phyloP scores from a whole-genome alignment of 1,140 invertebrate species.

The Drosophila bipectinata region DNA sequence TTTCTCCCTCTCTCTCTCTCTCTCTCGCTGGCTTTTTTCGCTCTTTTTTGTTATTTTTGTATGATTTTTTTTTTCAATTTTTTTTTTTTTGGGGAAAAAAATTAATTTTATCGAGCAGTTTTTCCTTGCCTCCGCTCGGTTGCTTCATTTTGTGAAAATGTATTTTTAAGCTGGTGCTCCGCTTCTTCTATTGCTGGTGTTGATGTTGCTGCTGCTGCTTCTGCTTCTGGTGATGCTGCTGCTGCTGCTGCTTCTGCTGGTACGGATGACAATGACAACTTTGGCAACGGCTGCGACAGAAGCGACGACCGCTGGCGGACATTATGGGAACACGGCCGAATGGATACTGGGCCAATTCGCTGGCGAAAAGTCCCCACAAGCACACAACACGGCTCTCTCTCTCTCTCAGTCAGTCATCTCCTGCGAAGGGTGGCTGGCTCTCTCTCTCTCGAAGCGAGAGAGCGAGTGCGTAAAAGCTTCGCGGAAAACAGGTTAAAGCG shows the following conservation, averaged over 20 bases:
- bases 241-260: conserved; percentile 48
- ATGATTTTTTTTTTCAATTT: conserved; percentile 37
- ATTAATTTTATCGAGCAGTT: conserved; percentile 42
- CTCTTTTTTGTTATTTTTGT: conserved; percentile 60
- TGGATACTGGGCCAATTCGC: conserved; percentile 81
- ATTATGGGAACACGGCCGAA: conserved; percentile 84
- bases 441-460: background rate
- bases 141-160: conserved; percentile 79
- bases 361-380: conserved; percentile 60
- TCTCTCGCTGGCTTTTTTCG: conserved; percentile 9
- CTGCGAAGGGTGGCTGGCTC: conserved; percentile 64
- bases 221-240: conserved; percentile 31
- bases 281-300: conserved; percentile 75
- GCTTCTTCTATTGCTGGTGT: conserved; percentile 44
- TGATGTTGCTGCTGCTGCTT: conserved; percentile 23
- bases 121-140: conserved; percentile 72
- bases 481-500: conserved; percentile 79
- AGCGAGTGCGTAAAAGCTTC: conserved; percentile 75
- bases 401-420: conserved; percentile 22
- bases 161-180: conserved; percentile 76
- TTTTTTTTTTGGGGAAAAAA: conserved; percentile 19
- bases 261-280: conserved; percentile 78
- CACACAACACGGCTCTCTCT: conserved; percentile 12
- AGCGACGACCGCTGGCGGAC: conserved; percentile 81
- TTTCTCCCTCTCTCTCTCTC: conserved; percentile 13